Evolutionary conservation across 2,888 invertebrate species (phyloP).

Genomic region (Nephrotoma appendiculata): DNA sequence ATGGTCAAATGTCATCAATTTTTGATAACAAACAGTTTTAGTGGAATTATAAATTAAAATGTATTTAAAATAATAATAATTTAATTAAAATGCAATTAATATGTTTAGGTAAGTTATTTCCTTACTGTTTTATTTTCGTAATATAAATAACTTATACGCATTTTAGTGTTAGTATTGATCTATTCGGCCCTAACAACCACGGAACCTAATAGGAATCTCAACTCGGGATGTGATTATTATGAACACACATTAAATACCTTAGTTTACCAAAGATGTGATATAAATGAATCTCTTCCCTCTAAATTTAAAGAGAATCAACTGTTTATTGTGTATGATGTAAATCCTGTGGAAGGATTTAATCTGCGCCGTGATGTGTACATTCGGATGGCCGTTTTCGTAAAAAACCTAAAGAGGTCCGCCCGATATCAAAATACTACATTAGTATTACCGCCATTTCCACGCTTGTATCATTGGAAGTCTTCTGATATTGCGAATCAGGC

Average conservation of each 20-base stretch:
- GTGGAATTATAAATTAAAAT: neutral
- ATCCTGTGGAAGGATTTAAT: constrained; percentile 94
- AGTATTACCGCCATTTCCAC: constrained; percentile 87
- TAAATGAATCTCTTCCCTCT: neutral
- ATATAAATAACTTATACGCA: neutral
- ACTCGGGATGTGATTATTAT: neutral
- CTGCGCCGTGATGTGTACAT: constrained; percentile 91
- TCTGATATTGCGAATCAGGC: constrained; percentile 36
- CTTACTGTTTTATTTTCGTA: neutral
- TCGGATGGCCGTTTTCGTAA: constrained; percentile 72
- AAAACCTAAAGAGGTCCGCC: constrained; percentile 42
- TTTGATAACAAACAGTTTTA: neutral
- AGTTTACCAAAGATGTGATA: neutral
- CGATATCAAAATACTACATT: constrained; percentile 40
- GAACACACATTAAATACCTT: neutral
- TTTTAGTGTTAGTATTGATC: neutral
- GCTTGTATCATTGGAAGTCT: constrained; percentile 79
- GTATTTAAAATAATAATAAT: neutral
- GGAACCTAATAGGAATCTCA: neutral
- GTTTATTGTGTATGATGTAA: constrained; percentile 76
- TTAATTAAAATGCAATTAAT: neutral
- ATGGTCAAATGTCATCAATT: neutral
- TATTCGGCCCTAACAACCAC: neutral
- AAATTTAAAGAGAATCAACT: constrained; percentile 29
- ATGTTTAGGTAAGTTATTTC: neutral